Base-by-base conservation (phyloP, 2,113 vertebrate species). In the Piprites chloris region DNA sequence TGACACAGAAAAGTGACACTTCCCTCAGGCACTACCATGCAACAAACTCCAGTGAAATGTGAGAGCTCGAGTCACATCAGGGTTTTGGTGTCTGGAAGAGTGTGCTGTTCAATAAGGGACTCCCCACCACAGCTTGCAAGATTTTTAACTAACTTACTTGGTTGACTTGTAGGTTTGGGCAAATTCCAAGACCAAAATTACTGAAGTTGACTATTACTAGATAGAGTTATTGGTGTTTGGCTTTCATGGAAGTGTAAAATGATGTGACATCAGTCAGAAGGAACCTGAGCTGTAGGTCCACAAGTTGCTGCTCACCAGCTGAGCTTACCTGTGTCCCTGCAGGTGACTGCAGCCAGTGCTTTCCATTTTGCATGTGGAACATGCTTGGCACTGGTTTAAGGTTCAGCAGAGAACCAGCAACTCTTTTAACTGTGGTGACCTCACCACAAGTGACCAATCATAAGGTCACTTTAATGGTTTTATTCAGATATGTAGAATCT, bases 351-450 rank as follows among this genome's bases (percentile, higher is more conserved):
- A 56, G 71, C 20, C 44, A 28, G 33, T 4, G 3, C 32, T 24
- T 11, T 22, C 9, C 3, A 2, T 8, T 30, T 42, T 2, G 5
- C 11, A 0, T 0, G 4, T 19, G 67, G 30, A 17, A 5, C 14
- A 12, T 53, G 2, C 42, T 11, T 35, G 53, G 5, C 23, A 6
- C 14, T 23, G 39, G 9, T 30, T 3, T 22, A 30, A 62, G 30
- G 18, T 32, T 32, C 9, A 11, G 55, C 58, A 80, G 37, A 71
- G 52, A 9, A 35, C 10, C 47, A 55, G 61, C 78, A 87, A 0
- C 35, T 50, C 15, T 10, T 23, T 5, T 24, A 46, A 3, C 30
- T 58, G 19, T 11, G 12, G 4, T 27, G 44, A 6, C 16, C 66
- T 78, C 6, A 33, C 20, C 11, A 10, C 26, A 22, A 39, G 27